phyloP scores from a whole-genome alignment of 2,113 vertebrate species.

The Cyphotilapia sp. region DNA sequence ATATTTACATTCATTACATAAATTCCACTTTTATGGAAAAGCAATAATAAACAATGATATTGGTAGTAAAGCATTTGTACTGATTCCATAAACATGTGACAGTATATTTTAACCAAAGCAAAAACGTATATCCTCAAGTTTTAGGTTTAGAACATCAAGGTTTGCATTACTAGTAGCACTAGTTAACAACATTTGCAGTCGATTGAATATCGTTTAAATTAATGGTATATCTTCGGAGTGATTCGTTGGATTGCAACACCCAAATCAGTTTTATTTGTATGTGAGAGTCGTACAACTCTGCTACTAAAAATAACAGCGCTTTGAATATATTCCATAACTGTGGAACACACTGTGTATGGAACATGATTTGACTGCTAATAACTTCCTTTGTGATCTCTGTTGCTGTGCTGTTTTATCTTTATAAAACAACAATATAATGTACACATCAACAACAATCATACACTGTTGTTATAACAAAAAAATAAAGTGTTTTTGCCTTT shows the following conservation, averaged over 20 bases:
- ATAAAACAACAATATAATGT: not conserved
- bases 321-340: not conserved
- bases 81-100: not conserved
- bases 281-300: not conserved
- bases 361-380: not conserved
- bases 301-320: not conserved
- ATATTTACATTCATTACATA: constrained; percentile 68
- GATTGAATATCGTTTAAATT: not conserved
- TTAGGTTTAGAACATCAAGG: not conserved
- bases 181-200: not conserved
- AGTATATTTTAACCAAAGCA: not conserved
- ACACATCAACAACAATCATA: not conserved
- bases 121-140: not conserved
- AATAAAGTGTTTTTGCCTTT: not conserved
- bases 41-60: not conserved
- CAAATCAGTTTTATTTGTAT: not conserved
- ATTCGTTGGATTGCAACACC: not conserved
- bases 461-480: not conserved
- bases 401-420: not conserved
- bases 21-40: not conserved
- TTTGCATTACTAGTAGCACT: not conserved
- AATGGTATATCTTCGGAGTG: not conserved
- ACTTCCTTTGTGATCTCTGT: not conserved
- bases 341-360: not conserved
- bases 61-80: not conserved